Evolutionary conservation across 2,888 invertebrate genomes (phyloP).

Genomic region (Bembecia ichneumoniformis): DNA sequence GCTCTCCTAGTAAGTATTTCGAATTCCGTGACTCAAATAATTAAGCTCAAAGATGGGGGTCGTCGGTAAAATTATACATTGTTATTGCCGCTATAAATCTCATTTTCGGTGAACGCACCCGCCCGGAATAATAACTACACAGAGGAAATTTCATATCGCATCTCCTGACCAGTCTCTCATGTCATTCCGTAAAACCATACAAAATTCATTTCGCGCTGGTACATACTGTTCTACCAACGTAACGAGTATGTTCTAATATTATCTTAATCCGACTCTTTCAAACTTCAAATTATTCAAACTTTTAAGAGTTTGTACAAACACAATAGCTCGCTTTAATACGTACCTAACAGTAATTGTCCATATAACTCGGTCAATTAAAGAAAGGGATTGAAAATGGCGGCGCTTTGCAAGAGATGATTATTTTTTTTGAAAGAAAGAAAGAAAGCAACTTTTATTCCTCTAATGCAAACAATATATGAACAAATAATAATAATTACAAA

Average conservation of each 20-base stretch:
- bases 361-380: too few species aligned
- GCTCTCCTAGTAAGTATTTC: conserved; percentile 57
- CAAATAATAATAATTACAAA: too few species aligned
- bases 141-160: conserved; percentile 32
- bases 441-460: too few species aligned
- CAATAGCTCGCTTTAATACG: too few species aligned
- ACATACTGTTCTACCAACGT: neutral
- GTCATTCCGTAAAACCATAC: neutral
- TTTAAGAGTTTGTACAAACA: too few species aligned
- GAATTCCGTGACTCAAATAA: conserved; percentile 71
- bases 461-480: too few species aligned
- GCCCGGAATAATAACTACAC: conserved; percentile 49
- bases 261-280: too few species aligned
- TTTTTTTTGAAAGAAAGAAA: too few species aligned
- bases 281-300: too few species aligned
- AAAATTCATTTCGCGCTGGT: neutral
- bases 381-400: too few species aligned
- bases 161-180: conserved; percentile 5
- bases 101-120: conserved; percentile 55
- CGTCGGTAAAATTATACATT: conserved; percentile 61
- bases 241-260: neutral
- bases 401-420: too few species aligned
- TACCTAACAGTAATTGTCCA: too few species aligned
- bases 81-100: conserved; percentile 66
- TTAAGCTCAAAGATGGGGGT: conserved; percentile 59